Evolutionary conservation across 1,140 invertebrate genomes (phyloP).

Genomic region (Papilio xuthus): DNA sequence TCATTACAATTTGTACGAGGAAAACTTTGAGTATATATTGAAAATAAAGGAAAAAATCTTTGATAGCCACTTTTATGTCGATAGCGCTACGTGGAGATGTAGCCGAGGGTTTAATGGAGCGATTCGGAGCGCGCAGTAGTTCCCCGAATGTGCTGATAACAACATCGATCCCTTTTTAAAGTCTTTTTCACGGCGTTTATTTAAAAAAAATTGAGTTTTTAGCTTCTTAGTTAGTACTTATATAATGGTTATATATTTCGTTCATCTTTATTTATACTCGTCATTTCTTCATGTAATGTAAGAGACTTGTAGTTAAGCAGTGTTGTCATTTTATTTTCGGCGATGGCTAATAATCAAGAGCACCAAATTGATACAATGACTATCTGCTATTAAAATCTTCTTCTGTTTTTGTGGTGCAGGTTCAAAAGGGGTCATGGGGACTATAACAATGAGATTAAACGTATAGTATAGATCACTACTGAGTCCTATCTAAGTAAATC

Average conservation of each 20-base stretch:
- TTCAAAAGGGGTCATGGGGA: not conserved
- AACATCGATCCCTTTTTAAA: conserved; percentile 7
- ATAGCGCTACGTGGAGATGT: conserved; percentile 14
- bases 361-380: too few species aligned
- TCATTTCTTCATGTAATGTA: too few species aligned
- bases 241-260: not conserved
- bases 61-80: not conserved
- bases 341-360: too few species aligned
- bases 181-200: not conserved
- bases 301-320: too few species aligned
- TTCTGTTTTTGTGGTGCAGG: too few species aligned
- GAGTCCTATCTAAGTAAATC: not conserved
- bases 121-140: not conserved
- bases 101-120: not conserved
- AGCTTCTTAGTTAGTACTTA: not conserved
- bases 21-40: not conserved
- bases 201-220: conserved; percentile 1
- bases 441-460: not conserved
- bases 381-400: too few species aligned
- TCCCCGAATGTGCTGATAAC: conserved; percentile 16
- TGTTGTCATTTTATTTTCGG: too few species aligned
- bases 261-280: too few species aligned
- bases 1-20: not conserved
- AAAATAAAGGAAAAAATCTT: conserved; percentile 14
- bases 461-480: not conserved